These are phyloP conservation scores for Thamnaconus septentrionalis DNA, from an alignment of 2,113 vertebrate genomes.

Conservation along the genomic window DNA sequence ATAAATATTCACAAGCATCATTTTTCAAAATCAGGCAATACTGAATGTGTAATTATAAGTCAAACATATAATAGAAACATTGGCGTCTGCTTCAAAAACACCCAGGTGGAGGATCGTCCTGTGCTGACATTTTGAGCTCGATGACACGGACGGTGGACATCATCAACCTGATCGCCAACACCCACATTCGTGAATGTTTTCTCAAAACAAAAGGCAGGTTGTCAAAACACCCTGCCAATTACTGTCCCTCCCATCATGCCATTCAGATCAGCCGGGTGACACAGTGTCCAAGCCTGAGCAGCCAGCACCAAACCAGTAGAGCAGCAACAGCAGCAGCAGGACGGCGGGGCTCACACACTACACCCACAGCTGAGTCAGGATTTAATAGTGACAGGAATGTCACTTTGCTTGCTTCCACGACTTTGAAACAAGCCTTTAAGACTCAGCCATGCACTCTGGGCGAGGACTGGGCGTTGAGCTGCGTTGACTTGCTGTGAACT, in stretches of 20 bases:
- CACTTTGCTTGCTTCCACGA: constrained; percentile 60
- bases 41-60: no score
- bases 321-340: constrained; percentile 8
- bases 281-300: constrained; percentile 13
- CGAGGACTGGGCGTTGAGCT: constrained; percentile 7
- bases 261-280: neutral
- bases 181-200: constrained; percentile 36
- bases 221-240: constrained; percentile 31
- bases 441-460: constrained; percentile 9
- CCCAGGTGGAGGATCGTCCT: no score
- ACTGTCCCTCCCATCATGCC: constrained; percentile 33
- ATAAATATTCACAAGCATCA: no score
- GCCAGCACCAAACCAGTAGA: constrained; percentile 30
- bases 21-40: no score
- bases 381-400: constrained; percentile 67
- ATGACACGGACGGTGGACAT: constrained; percentile 22
- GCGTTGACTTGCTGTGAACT: no score
- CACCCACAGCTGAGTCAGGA: constrained; percentile 61
- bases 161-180: constrained; percentile 25
- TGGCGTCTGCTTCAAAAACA: no score
- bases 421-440: constrained; percentile 9
- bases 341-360: constrained; percentile 11
- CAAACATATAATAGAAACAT: no score
- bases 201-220: constrained; percentile 30
- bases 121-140: no score